Base-by-base conservation (phyloP, 2,113 vertebrate species). In the Lamprologus ornatipinnis region DNA sequence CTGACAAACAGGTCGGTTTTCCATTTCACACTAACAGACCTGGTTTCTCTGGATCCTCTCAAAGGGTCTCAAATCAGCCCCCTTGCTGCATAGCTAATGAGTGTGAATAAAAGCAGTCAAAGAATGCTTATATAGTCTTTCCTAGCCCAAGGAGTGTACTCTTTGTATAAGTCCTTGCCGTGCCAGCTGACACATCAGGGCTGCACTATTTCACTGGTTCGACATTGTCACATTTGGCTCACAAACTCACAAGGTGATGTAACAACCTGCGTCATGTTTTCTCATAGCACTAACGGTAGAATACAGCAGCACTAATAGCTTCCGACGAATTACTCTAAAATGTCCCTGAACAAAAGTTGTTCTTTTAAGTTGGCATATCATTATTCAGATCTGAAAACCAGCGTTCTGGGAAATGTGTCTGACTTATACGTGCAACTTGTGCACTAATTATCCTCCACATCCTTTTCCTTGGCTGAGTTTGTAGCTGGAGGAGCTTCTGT, bases 1-100 rank as follows among this genome's bases (percentile, higher is more conserved):
- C 35, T 63, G 23, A 90, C 91, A 94, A 94, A 93, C 94, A 90
- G 94, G 91, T 95, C 87, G 81, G 89, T 91, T 90, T 95, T 88
- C 85, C 75, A 75, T 92, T 93, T 90, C 91, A 88, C 82, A 88
- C 89, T 90, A 88, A 88, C 88, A 86, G 63, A 86, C 90, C 91
- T 91, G 93, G 91, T 92, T 88, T 90, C 91, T 82, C 89, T 88
- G 82, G 85, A 90, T 84, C 55, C 68, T 81, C 91, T 94, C 68
- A 91, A 91, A 93, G 87, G 90, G 88, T 85, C 91, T 88, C 85
- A 90, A 87, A 91, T 80, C 83, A 83, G 60, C 85, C 54, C 88
- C 88, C 85, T 88, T 82, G 51, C 88, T 91, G 93, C 87, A 92
- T 93, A 82, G 88, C 89, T 92, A 95, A 94, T 93, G 91, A 91